Evolutionary conservation across 2,888 invertebrate species (phyloP).

Genomic region (Ennomos erosarius): DNA sequence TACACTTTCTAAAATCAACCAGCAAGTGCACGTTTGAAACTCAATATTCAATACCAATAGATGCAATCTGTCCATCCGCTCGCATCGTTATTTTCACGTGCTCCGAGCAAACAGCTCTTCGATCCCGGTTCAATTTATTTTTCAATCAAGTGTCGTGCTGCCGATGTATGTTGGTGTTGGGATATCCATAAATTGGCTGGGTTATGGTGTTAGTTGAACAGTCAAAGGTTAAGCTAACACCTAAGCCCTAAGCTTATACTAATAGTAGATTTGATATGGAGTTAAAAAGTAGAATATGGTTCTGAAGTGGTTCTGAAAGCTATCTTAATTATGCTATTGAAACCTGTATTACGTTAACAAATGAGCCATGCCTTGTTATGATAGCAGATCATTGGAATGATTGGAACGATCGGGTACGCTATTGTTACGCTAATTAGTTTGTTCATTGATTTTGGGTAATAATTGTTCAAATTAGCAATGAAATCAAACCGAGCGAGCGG

Average conservation of each 20-base stretch:
- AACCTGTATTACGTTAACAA: not conserved
- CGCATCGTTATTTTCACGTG: not conserved
- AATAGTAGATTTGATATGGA: no score
- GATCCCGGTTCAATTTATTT: constrained; percentile 24
- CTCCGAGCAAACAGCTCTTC: constrained; percentile 5
- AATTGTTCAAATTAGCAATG: constrained; percentile 6
- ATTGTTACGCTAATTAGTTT: not conserved
- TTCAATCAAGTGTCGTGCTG: constrained; percentile 22
- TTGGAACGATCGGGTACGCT: not conserved
- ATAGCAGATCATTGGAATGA: constrained; percentile 7
- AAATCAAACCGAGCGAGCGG: not conserved
- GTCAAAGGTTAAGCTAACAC: no score
- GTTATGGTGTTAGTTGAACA: no score
- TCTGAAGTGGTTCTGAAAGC: no score
- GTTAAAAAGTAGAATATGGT: no score
- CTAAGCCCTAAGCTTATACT: no score
- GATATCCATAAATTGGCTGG: not conserved
- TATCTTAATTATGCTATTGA: not conserved
- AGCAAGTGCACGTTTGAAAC: no score
- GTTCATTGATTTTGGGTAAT: constrained; percentile 5
- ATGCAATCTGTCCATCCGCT: not conserved
- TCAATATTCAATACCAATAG: not conserved
- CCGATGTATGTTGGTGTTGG: not conserved
- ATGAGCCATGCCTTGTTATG: not conserved
- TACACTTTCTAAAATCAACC: no score